phyloP scores from a whole-genome alignment of 2,888 invertebrate species.

The Galerucella calmariensis region DNA sequence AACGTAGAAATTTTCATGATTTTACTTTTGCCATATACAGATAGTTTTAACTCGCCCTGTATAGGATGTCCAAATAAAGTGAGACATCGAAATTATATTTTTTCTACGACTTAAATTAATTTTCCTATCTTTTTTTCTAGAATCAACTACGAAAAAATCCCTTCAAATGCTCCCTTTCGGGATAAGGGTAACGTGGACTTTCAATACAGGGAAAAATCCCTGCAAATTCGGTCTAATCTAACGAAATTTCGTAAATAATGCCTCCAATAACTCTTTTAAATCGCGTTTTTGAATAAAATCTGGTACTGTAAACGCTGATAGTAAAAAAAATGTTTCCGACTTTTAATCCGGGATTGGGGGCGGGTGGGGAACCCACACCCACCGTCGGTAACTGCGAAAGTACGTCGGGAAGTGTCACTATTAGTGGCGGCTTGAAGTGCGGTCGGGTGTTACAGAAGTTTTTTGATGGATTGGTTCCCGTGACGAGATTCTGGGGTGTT shows the following conservation, averaged over 20 bases:
- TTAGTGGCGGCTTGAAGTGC: constrained; percentile 12
- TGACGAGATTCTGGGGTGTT: constrained; percentile 53
- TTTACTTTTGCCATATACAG: no score
- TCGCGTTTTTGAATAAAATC: constrained; percentile 13
- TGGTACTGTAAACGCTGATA: constrained; percentile 2
- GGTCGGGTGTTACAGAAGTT: constrained; percentile 39
- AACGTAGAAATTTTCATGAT: no score
- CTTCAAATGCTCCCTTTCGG: not conserved
- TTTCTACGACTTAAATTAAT: no score
- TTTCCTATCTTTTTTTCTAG: not conserved
- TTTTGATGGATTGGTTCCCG: constrained; percentile 50
- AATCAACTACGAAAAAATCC: not conserved
- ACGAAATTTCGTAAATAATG: constrained; percentile 33
- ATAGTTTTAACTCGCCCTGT: no score
- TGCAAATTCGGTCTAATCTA: constrained; percentile 8
- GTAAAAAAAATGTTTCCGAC: constrained; percentile 28
- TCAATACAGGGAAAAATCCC: not conserved
- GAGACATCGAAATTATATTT: no score
- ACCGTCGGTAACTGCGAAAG: not conserved
- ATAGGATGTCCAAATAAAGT: no score
- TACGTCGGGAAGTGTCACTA: not conserved
- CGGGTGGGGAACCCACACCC: constrained; percentile 2
- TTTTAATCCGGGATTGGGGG: constrained; percentile 23
- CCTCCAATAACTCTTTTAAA: not conserved
- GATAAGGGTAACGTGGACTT: not conserved